Conservation (phyloP, 2,888 invertebrate genomes). For the Lymantria monacha region DNA sequence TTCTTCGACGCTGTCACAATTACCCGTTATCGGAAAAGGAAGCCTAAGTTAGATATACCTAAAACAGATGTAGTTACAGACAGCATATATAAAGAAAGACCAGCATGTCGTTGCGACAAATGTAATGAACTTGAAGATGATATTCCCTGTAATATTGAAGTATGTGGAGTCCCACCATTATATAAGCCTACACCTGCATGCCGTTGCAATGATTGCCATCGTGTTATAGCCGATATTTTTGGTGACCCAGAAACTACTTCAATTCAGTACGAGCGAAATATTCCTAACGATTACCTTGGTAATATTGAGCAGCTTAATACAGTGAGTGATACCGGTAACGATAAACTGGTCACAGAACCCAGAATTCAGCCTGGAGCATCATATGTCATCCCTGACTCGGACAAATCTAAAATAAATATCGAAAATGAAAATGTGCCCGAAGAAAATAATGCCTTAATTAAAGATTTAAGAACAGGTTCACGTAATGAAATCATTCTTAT, state of each 20-base stretch:
- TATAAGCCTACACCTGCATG: neutral
- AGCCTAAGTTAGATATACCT: neutral
- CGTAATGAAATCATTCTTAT: conserved; percentile 1
- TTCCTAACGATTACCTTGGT: neutral
- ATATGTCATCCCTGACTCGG: neutral
- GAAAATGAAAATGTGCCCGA: neutral
- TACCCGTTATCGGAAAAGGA: neutral
- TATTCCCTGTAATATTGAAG: neutral
- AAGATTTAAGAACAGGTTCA: neutral
- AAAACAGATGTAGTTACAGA: neutral
- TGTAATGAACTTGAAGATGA: neutral
- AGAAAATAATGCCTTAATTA: neutral
- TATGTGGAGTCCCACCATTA: neutral
- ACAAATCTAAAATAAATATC: neutral
- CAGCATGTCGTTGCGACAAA: neutral
- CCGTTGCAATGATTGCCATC: conserved; percentile 4
- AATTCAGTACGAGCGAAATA: neutral
- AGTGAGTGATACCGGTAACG: neutral
- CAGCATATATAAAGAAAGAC: neutral
- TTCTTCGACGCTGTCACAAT: neutral
- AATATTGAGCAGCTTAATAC: neutral
- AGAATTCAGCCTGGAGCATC: neutral
- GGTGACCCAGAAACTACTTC: conserved; percentile 6
- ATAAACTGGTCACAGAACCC: neutral
- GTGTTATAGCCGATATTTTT: conserved; percentile 9